Evolutionary conservation across 2,797 vertebrate genomes (phyloP).

Genomic region (Ptychadena robeensis): DNA sequence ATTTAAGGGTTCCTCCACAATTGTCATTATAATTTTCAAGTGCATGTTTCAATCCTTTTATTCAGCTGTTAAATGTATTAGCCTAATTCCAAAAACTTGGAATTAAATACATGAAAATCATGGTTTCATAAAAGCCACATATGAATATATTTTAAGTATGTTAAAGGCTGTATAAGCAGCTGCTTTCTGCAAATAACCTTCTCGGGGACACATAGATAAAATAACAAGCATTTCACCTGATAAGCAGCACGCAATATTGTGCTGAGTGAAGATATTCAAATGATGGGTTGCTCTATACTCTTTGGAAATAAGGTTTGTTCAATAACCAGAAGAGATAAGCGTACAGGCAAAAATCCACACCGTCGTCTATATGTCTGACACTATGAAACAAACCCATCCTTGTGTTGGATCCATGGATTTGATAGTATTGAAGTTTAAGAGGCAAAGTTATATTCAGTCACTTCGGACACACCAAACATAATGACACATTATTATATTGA

Average conservation of each 20-base stretch:
- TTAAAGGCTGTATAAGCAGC: constrained; percentile 59
- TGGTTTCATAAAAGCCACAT: neutral
- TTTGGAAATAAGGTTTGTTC: constrained; percentile 6
- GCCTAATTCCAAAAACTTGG: neutral
- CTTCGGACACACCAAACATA: too few species aligned
- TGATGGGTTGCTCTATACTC: constrained; percentile 16
- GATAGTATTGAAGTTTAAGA: neutral
- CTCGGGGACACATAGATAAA: constrained; percentile 35
- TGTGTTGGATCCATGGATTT: neutral
- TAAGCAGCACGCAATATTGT: constrained; percentile 40
- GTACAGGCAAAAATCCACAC: neutral
- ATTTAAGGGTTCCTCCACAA: neutral
- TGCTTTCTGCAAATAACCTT: constrained; percentile 56
- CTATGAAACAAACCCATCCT: neutral
- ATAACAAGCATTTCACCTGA: constrained; percentile 40
- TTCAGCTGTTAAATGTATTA: neutral
- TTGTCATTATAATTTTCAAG: neutral
- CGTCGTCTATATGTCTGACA: neutral
- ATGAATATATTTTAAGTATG: constrained; percentile 18
- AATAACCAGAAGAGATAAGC: neutral
- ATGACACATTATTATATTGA: too few species aligned
- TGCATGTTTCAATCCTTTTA: neutral
- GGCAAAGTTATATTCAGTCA: too few species aligned
- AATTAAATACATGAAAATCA: neutral
- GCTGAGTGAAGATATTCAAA: constrained; percentile 59